Evolutionary conservation across 2,888 invertebrate species (phyloP), one percentile per base, ranked within the genome.

Genomic region (Ochropacha duplaris): DNA sequence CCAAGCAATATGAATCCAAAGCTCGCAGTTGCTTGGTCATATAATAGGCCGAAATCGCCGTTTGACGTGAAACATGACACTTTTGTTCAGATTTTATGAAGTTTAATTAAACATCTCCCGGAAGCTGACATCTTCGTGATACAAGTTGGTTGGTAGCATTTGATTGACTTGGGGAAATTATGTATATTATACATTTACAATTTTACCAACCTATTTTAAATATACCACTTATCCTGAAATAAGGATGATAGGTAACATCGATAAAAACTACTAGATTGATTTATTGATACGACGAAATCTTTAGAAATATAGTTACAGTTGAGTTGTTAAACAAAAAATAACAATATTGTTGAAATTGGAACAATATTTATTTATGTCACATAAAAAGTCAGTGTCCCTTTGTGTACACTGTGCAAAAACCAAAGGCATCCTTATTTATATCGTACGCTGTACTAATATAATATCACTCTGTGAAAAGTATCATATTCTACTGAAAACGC

Each of bases 151-250:
- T 74, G 72, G 64, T 67, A 62, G 54, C 68, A 57, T 81, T 84
- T 85, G 86, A 87, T 83, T 85, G 88, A 87, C 81, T 83, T 39
- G 58, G 79, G 87, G 87, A 88, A 89, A 88, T 88, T 82, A 78
- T 57, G 57, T 56, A 55, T 6, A n/a, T n/a, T n/a, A n/a, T n/a
- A n/a, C n/a, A n/a, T n/a, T n/a, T n/a, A n/a, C n/a, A n/a, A n/a
- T n/a, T n/a, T n/a, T n/a, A n/a, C n/a, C n/a, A n/a, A n/a, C n/a
- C n/a, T n/a, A n/a, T n/a, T n/a, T n/a, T n/a, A n/a, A n/a, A n/a
- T n/a, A n/a, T n/a, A n/a, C n/a, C n/a, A n/a, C n/a, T n/a, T n/a
- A n/a, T n/a, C n/a, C n/a, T n/a, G n/a, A n/a, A n/a, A n/a, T n/a
- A n/a, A n/a, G n/a, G n/a, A n/a, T n/a, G n/a, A n/a, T n/a, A n/a